Evolutionary conservation across 2,113 vertebrate species (phyloP).

Genomic region (Pseudorhombus dupliciocellatus): DNA sequence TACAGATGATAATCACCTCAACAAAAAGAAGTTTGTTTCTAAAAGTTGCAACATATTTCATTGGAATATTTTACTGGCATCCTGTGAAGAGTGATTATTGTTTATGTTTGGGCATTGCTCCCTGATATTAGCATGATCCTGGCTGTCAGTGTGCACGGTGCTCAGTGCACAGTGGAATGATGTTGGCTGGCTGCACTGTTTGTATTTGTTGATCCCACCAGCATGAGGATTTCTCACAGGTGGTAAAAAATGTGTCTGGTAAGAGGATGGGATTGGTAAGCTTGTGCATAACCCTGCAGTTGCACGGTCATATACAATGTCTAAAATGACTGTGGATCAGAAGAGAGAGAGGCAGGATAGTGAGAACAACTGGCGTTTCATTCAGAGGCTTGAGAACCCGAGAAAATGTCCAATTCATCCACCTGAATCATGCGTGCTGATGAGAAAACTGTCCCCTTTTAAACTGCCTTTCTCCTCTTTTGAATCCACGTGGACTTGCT

Average conservation of each 20-base stretch:
- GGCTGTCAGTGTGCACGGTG: not conserved
- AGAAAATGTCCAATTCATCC: not conserved
- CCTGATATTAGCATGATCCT: not conserved
- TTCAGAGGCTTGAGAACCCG: not conserved
- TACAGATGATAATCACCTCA: too few species aligned
- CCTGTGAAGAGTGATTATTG: not conserved
- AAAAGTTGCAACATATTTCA: not conserved
- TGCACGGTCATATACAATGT: not conserved
- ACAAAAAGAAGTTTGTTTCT: too few species aligned
- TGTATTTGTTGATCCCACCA: not conserved
- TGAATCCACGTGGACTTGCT: slow-evolving; percentile 10
- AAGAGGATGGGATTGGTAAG: not conserved
- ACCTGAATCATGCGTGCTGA: not conserved
- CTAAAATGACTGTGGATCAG: not conserved
- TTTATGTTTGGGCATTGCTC: not conserved
- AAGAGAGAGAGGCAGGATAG: not conserved
- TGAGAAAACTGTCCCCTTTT: too few species aligned
- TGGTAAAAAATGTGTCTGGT: not conserved
- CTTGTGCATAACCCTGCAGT: not conserved
- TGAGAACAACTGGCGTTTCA: slow-evolving; percentile 1
- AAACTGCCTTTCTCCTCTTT: not conserved
- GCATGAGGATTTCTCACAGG: not conserved
- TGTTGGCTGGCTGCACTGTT: not conserved
- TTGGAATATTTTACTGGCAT: not conserved
- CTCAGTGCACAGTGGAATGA: not conserved